Evolutionary conservation across 2,113 vertebrate genomes (phyloP).

Genomic region (Platysternon megacephalum): DNA sequence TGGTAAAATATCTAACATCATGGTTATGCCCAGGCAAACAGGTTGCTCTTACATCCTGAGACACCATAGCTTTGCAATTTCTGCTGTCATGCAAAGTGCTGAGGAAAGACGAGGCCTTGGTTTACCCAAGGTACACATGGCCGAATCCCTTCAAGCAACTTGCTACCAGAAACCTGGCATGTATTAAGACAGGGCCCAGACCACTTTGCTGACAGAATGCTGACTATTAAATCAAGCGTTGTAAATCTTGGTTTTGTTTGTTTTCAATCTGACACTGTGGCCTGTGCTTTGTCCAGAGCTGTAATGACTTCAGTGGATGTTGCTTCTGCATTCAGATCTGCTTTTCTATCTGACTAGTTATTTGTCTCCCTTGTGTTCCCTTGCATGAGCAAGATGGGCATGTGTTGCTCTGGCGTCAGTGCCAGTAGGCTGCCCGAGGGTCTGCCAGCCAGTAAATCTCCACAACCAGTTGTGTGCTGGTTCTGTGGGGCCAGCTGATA

Average conservation of each 20-base stretch:
- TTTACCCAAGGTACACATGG: neutral
- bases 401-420: neutral
- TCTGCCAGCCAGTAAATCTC: neutral
- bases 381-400: neutral
- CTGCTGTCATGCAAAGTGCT: neutral
- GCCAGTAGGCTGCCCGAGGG: neutral
- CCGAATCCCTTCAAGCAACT: neutral
- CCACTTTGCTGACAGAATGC: neutral
- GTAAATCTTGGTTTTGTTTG: neutral
- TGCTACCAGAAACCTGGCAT: neutral
- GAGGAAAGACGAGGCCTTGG: neutral
- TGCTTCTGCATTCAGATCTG: neutral
- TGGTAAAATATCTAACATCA: neutral
- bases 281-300: neutral
- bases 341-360: neutral
- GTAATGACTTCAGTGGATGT: neutral
- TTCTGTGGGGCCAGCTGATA: fast-evolving
- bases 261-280: neutral
- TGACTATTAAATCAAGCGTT: neutral
- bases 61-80: neutral
- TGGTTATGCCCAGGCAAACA: neutral
- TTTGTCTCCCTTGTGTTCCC: fast-evolving
- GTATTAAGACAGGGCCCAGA: neutral
- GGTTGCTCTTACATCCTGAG: neutral
- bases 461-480: neutral